Evolutionary conservation across 2,113 vertebrate species (phyloP), one percentile per base, ranked within the genome.

Genomic region (Neotoma lepida): DNA sequence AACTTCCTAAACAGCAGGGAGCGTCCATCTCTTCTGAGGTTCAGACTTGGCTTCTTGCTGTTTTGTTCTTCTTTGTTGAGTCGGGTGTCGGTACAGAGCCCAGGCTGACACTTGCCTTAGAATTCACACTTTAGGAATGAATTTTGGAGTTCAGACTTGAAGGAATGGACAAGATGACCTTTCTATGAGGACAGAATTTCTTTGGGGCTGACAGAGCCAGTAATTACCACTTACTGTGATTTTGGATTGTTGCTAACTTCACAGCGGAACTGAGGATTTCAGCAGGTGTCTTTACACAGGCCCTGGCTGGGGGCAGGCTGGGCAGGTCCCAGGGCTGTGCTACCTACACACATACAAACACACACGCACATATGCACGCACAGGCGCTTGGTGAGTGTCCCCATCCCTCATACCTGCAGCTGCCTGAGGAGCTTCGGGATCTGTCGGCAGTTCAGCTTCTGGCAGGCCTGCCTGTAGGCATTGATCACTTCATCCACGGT

Each of bases 391-490:
- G 14, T 17, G 12, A 39, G 35, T 33, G 63, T 9, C 39, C 9
- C 54, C 2, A 0, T 0, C 14, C 80, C 54, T 15, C 17, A 0
- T 98, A 99, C 99, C 99, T 99, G 99, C 58, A 99, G 99, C 98
- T 99, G 99, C 96, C 98, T 98, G 89, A 99, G 98, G 76, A 99
- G 98, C 98, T 99, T 99, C 90, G 99, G 98, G n/a, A 99, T 99
- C 96, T 99, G 99, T 86, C 99, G 99, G 98, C 99, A 99, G 98
- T 98, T 99, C 88, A 99, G 98, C 90, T 99, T 99, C 98, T 99
- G 99, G 97, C 99, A 99, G 96, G 99, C 98, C 89, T 99, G 99
- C 94, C 98, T 98, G 98, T 99, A 99, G 89, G 99, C 99, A 0
- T 97, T 94, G 70, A 99, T 35, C 89, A 99, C 98, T 91, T 99